Base-by-base conservation (phyloP, 2,113 vertebrate species). In the Megalops atlanticus region DNA sequence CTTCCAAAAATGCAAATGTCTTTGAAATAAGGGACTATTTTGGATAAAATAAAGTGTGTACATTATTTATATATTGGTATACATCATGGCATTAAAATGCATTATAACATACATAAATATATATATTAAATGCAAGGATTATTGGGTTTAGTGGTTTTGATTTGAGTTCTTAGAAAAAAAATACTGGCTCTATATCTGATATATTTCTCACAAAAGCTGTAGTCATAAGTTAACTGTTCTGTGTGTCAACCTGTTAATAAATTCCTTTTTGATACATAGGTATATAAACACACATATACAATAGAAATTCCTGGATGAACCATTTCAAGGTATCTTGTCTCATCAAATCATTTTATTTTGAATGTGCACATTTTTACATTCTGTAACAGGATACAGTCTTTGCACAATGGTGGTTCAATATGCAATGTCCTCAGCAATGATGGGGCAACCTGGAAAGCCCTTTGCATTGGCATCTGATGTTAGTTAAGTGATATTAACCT, bases 341-440 rank as follows among this genome's bases (percentile, higher is more conserved):
- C n/a, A 36, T 21, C n/a, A 71, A 78, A 33, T 39, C 31, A 36
- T 79, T 74, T 78, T 78, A 74, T 43, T 79, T 58, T 27, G 21
- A 64, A 64, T 64, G 58, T 68, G 38, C 38, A 83, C 52, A 68
- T 6, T 54, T 76, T n/a, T 21, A 31, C 70, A 52, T 12, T 38
- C 6, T 36, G 40, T 24, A 54, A 36, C 54, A 58, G 43, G 73
- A 24, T 49, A 58, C 6, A 71, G 71, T 49, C 16, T 75, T 47
- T 79, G 76, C 77, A 83, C 77, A 85, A 21, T 38, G 27, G 33
- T 72, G 70, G 64, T 75, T 73, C 39, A 83, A 76, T 84, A 87
- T 85, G 84, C 82, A 87, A 84, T 76, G 41, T 83, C n/a, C 81
- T 75, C 45, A 72, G 47, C 27, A 39, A 70, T 80, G 38, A 80